Percentiles rank a stretch among this genome's conserved stretches.
phyloP scores from a whole-genome alignment of 2,888 invertebrate species.

The Thalpophila matura region DNA sequence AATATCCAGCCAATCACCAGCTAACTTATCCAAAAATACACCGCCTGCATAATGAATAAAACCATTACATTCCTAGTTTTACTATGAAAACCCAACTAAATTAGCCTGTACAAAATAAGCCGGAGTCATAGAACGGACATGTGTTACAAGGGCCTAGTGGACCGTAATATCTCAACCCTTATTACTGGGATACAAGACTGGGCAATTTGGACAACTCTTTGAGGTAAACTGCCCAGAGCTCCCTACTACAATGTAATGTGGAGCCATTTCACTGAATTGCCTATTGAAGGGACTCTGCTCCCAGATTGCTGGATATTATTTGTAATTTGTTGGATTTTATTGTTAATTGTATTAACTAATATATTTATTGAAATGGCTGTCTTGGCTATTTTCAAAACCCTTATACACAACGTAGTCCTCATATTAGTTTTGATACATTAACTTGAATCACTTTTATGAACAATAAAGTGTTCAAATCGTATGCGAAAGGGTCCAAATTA shows the following conservation, averaged over 20 bases:
- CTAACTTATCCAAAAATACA: slow-evolving; percentile 9
- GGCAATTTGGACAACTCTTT: slow-evolving; percentile 65
- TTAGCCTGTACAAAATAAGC: slow-evolving; percentile 51
- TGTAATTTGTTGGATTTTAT: slow-evolving; percentile 48
- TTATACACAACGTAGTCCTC: not conserved
- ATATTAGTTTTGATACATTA: not conserved
- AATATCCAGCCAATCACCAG: not conserved
- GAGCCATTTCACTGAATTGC: slow-evolving; percentile 61
- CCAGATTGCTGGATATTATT: slow-evolving; percentile 58
- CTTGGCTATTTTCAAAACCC: not conserved
- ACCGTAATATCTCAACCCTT: slow-evolving; percentile 74
- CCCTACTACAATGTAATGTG: slow-evolving; percentile 66
- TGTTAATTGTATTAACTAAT: slow-evolving; percentile 41
- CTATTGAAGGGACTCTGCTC: slow-evolving; percentile 64
- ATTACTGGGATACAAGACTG: slow-evolving; percentile 58
- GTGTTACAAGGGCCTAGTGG: slow-evolving; percentile 66
- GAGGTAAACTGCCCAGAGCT: slow-evolving; percentile 67
- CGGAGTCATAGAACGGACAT: slow-evolving; percentile 58
- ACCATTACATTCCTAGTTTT: slow-evolving; percentile 47
- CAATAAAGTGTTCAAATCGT: slow-evolving; percentile 41
- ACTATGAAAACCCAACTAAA: slow-evolving; percentile 45
- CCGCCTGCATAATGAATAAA: not conserved
- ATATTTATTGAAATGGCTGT: not conserved
- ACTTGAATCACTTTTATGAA: not conserved
- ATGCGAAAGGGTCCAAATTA: slow-evolving; percentile 31